Conservation (phyloP, 2,113 vertebrate species). For the Leiothrix lutea region DNA sequence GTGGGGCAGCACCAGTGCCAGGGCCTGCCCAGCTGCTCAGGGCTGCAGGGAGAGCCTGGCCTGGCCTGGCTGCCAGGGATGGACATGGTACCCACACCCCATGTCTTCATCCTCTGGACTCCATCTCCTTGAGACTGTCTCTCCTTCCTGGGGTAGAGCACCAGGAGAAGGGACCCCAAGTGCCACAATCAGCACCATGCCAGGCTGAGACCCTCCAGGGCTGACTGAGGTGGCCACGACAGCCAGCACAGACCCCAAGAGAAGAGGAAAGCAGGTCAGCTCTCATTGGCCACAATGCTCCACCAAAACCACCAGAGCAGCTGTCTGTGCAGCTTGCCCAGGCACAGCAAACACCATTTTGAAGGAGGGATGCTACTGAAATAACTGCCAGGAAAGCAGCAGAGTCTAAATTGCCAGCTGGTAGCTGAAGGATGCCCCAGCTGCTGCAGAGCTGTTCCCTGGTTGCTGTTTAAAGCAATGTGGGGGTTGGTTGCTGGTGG, state of each 20-base stretch:
- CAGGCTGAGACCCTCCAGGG: background rate
- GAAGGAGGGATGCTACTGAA: background rate
- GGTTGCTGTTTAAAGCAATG: background rate
- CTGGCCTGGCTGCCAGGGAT: background rate
- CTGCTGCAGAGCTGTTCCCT: background rate
- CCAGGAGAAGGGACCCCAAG: background rate
- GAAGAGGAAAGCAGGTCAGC: background rate
- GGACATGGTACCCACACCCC: accelerated
- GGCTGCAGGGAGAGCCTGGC: accelerated
- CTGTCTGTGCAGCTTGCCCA: background rate
- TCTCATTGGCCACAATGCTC: background rate
- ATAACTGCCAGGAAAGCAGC: background rate
- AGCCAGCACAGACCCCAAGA: background rate
- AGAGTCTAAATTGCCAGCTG: background rate
- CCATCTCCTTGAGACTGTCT: background rate
- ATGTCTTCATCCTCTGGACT: background rate
- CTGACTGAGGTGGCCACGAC: background rate
- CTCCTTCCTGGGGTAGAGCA: background rate
- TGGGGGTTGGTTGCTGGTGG: background rate
- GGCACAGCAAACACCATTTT: background rate
- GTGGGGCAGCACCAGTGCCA: accelerated
- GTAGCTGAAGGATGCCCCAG: background rate
- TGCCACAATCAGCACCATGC: accelerated
- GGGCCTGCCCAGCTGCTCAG: accelerated
- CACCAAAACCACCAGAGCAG: background rate